phyloP scores from a whole-genome alignment of 2,888 invertebrate genomes.

The Ormyrus labotus region DNA sequence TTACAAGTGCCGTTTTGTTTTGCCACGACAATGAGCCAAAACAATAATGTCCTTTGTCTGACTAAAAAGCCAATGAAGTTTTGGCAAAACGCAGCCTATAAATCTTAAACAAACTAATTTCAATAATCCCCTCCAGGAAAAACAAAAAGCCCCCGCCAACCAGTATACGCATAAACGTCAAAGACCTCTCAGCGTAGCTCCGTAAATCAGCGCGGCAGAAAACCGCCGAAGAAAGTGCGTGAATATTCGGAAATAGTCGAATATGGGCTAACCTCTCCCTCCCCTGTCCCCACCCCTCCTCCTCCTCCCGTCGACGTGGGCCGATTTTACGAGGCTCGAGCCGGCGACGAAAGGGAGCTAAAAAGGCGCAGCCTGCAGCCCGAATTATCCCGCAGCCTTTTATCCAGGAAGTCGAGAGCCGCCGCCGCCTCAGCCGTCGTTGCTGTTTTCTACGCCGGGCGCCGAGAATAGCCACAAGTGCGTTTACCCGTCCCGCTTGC shows the following conservation, averaged over 20 bases:
- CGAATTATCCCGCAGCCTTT: constrained; percentile 54
- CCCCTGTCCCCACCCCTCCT: too few relatives aligned
- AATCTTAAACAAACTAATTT: too few relatives aligned
- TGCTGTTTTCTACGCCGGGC: constrained; percentile 47
- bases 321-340: constrained; percentile 36
- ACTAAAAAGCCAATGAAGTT: constrained; percentile 9
- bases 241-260: constrained; percentile 43
- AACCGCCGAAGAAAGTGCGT: constrained; percentile 13
- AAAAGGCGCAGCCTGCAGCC: constrained; percentile 27
- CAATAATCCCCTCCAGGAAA: too few relatives aligned
- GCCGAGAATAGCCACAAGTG: constrained; percentile 5
- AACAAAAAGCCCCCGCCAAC: too few relatives aligned
- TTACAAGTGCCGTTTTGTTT: too few relatives aligned
- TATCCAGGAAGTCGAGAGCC: constrained; percentile 59
- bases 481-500: background rate
- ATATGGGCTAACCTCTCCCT: background rate
- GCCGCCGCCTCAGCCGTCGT: constrained; percentile 25
- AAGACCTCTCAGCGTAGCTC: too few relatives aligned
- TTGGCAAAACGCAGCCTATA: background rate
- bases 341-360: background rate
- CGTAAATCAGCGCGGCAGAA: background rate
- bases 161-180: too few relatives aligned
- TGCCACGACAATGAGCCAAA: too few relatives aligned
- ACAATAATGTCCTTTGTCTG: background rate
- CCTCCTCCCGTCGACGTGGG: background rate